Percentiles rank a stretch among this genome's conserved stretches.
Evolutionary conservation across 2,113 vertebrate genomes (phyloP).

Genomic region (Phylloscopus whistleri): DNA sequence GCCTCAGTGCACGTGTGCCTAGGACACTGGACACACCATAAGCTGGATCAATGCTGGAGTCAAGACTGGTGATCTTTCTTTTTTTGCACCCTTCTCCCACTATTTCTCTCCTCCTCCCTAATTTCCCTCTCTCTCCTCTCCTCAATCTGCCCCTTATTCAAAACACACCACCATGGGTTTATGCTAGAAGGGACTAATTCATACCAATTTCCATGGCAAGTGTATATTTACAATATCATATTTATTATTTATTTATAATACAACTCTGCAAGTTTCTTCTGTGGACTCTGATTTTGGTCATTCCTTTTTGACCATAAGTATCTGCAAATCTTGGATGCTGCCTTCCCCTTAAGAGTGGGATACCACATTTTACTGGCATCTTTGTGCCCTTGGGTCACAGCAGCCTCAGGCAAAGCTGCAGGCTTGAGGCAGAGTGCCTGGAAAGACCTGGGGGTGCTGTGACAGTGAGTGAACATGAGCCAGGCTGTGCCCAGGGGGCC

Average conservation of each 20-base stretch:
- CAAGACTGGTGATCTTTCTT: not conserved
- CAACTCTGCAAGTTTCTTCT: not conserved
- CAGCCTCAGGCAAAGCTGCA: not conserved
- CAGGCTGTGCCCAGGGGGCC: not conserved
- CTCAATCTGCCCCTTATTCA: not conserved
- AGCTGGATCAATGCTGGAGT: not conserved
- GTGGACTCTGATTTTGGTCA: not conserved
- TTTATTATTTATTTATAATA: not conserved
- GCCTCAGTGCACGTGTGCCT: rapidly evolving
- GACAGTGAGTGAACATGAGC: not conserved
- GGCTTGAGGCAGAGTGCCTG: not conserved
- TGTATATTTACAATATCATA: not conserved
- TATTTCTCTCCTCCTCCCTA: too few relatives aligned
- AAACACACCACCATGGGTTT: not conserved
- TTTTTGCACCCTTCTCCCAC: not conserved
- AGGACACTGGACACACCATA: not conserved
- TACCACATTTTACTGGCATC: not conserved
- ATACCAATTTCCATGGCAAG: not conserved
- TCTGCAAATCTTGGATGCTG: not conserved
- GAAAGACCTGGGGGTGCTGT: not conserved
- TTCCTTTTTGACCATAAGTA: not conserved
- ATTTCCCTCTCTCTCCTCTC: not conserved
- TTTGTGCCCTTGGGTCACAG: not conserved
- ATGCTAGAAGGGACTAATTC: not conserved
- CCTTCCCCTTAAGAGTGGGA: not conserved